A percentile compares a stretch with the other conserved stretches of the same genome.
Conservation (phyloP, 1,140 invertebrate species). For the Dreissena polymorpha region DNA sequence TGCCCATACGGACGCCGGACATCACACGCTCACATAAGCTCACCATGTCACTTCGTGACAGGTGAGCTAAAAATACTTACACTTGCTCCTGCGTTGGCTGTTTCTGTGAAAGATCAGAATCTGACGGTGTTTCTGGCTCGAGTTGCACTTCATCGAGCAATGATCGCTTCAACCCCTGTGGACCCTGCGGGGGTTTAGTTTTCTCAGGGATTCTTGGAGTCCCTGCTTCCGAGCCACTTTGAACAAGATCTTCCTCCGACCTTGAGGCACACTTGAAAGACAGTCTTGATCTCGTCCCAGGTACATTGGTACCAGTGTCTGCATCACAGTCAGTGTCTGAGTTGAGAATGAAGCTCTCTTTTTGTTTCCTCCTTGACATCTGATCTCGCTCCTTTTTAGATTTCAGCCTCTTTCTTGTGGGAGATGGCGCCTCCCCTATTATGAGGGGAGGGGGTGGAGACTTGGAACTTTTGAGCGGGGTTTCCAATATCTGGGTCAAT, state of each 20-base stretch:
- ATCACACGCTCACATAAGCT: no score
- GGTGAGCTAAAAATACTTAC: no score
- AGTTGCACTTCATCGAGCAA: slow-evolving; percentile 51
- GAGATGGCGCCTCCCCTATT: slow-evolving; percentile 20
- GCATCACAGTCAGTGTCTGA: slow-evolving; percentile 46
- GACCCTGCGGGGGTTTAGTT: neutral
- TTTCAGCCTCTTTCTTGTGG: slow-evolving; percentile 48
- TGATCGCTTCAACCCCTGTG: slow-evolving; percentile 9
- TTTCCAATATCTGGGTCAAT: neutral
- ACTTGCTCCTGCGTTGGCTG: neutral
- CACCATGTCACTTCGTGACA: no score
- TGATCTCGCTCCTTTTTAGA: slow-evolving; percentile 51
- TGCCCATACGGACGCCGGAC: no score
- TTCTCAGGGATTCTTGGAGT: slow-evolving; percentile 24
- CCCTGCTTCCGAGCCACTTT: slow-evolving; percentile 34
- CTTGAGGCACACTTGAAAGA: neutral
- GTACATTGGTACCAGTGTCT: slow-evolving; percentile 13
- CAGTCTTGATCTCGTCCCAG: neutral
- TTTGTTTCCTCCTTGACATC: slow-evolving; percentile 47
- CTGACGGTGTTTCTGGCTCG: slow-evolving; percentile 43
- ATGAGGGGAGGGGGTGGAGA: neutral
- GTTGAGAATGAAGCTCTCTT: slow-evolving; percentile 45
- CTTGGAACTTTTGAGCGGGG: neutral
- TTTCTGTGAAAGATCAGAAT: slow-evolving; percentile 34
- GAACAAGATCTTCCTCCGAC: slow-evolving; percentile 44